A percentile compares a stretch with the other conserved stretches of the same genome.
phyloP scores from a whole-genome alignment of 2,113 vertebrate species.

The Recurvirostra avosetta region DNA sequence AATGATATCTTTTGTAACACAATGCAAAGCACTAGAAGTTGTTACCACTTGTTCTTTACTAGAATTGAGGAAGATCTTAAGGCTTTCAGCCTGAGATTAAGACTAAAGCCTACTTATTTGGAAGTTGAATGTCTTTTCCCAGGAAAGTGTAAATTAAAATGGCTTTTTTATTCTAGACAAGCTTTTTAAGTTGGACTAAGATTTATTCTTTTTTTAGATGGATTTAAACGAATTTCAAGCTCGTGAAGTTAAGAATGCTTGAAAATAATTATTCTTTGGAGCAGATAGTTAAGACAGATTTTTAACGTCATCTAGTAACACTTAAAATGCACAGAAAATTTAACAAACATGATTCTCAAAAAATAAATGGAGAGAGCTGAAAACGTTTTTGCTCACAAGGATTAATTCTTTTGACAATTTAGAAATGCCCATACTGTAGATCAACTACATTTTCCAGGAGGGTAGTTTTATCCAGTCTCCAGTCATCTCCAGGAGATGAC shows the following conservation, averaged over 20 bases:
- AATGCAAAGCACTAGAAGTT: neutral
- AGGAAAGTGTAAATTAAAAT: neutral
- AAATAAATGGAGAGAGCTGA: neutral
- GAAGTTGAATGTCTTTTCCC: neutral
- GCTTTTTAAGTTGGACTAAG: neutral
- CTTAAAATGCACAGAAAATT: neutral
- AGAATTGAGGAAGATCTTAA: neutral
- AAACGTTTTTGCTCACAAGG: neutral
- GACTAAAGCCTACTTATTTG: neutral
- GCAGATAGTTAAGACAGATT: neutral
- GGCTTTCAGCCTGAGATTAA: neutral
- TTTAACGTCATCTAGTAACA: neutral
- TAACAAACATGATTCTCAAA: neutral
- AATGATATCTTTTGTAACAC: neutral
- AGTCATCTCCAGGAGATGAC: neutral
- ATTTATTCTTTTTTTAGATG: neutral
- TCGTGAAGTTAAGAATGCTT: neutral
- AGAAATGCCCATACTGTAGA: neutral
- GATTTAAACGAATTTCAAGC: neutral
- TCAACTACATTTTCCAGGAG: neutral
- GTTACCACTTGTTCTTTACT: neutral
- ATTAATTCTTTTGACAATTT: neutral
- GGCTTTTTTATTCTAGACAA: neutral
- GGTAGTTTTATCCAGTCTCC: neutral
- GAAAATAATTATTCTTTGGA: neutral